Base-by-base conservation (phyloP, 2,888 invertebrate species). In the Odiellus spinosus region DNA sequence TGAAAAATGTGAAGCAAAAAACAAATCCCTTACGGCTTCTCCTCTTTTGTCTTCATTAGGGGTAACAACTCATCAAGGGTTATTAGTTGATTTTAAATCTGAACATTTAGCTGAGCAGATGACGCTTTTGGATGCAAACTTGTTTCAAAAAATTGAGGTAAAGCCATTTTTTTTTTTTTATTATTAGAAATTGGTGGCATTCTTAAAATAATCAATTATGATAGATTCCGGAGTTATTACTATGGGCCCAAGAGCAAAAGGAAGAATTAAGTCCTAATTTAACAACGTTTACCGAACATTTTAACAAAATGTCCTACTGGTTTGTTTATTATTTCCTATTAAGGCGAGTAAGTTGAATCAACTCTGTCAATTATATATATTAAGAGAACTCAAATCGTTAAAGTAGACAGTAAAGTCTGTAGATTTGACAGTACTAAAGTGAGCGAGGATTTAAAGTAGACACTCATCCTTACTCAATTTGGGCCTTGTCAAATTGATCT, bases 291-390 rank as follows among this genome's bases (percentile, higher is more conserved):
- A 98, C 98, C 0, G 93, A 95, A 65, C 96, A 98, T 69, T 98
- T 98, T 68, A 98, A 98, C 66, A 95, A 96, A 71, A 91, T 95
- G 88, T 93, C 93, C 49, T 95, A 86, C 63, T 95, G 95, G 95
- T n/a, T n/a, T n/a, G n/a, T n/a, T n/a, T n/a, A n/a, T n/a, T n/a
- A n/a, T n/a, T n/a, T n/a, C n/a, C n/a, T n/a, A n/a, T n/a, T n/a
- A n/a, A n/a, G n/a, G n/a, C n/a, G n/a, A n/a, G n/a, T n/a, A n/a
- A n/a, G n/a, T n/a, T n/a, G n/a, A n/a, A n/a, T n/a, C n/a, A n/a
- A n/a, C n/a, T n/a, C n/a, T n/a, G n/a, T n/a, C n/a, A n/a, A n/a
- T n/a, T n/a, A n/a, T n/a, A n/a, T n/a, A n/a, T n/a, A n/a, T n/a
- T n/a, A n/a, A n/a, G n/a, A n/a, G n/a, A n/a, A n/a, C n/a, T n/a